Conservation (phyloP, 2,797 vertebrate genomes). For the Poliocrania exsul region DNA sequence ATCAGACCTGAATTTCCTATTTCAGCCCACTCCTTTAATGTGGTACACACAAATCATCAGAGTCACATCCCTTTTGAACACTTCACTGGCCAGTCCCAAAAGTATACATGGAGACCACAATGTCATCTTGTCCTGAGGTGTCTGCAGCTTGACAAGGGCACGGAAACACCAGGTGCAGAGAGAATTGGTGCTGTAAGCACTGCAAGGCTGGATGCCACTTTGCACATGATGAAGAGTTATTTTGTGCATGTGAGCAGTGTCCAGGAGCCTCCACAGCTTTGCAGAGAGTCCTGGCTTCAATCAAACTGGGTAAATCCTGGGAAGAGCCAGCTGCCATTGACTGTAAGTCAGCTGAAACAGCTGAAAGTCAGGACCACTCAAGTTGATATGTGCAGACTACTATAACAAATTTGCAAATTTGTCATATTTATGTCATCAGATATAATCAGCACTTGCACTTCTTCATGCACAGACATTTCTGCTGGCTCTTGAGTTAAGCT, state of each 20-base stretch:
- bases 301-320: neutral
- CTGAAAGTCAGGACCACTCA: neutral
- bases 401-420: neutral
- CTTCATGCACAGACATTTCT: neutral
- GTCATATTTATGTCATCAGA: neutral
- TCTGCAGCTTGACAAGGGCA: neutral
- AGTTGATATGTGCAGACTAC: neutral
- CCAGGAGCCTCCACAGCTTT: neutral
- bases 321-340: neutral
- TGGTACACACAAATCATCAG: neutral
- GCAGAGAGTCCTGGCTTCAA: neutral
- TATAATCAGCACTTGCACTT: neutral
- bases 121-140: neutral
- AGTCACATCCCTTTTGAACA: neutral
- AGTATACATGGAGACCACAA: neutral
- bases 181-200: neutral
- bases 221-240: rapidly evolving
- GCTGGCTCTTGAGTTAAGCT: neutral
- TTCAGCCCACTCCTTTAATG: neutral
- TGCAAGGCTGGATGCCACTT: neutral
- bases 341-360: neutral
- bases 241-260: neutral
- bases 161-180: neutral
- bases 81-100: neutral
- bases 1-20: neutral